Evolutionary conservation across 2,113 vertebrate species (phyloP), one percentile per base, ranked within the genome.

Genomic region (Prunella himalayana): DNA sequence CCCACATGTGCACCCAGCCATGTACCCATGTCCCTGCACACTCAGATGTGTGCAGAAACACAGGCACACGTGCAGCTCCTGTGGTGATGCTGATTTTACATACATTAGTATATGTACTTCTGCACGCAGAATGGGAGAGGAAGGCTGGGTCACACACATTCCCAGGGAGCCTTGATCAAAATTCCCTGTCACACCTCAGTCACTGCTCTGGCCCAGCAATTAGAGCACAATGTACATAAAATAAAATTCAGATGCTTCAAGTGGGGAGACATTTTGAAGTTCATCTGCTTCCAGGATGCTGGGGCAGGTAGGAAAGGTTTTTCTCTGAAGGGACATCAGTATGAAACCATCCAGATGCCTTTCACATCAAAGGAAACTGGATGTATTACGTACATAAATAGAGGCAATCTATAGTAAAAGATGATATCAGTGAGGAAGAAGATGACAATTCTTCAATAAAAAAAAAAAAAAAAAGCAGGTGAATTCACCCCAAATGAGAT

Each of bases 1-100:
- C 54, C 83, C 64, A 53, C 64, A 45, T 2, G 56, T 27, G 37
- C 24, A 2, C 4, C 4, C 21, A 50, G 76, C 28, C 45, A 0
- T 0, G 42, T 1, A 2, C 21, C 39, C 78, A 1, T 5, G 1
- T 1, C 21, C 16, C 3, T 0, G 1, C 70, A 10, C 13, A 0
- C n/a, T 4, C n/a, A 0, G 6, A 0, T 1, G 15, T 5, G 63
- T 10, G 50, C 30, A 2, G 51, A 2, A 41, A 56, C 13, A 13
- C 41, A 3, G 1, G 16, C 50, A 39, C 60, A 30, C 2, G 3
- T 2, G 42, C n/a, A 23, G 72, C 59, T 68, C 66, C 53, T 13
- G 47, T 1, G 25, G 5, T 6, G 13, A 8, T 1, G 2, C 1
- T 0, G 1, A 7, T 24, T 47, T 11, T 9, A 8, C 27, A 3